Percentiles rank a stretch among this genome's conserved stretches.
These are phyloP conservation scores for Morpho achilles DNA, from an alignment of 2,888 invertebrate genomes.

Conservation along the genomic window DNA sequence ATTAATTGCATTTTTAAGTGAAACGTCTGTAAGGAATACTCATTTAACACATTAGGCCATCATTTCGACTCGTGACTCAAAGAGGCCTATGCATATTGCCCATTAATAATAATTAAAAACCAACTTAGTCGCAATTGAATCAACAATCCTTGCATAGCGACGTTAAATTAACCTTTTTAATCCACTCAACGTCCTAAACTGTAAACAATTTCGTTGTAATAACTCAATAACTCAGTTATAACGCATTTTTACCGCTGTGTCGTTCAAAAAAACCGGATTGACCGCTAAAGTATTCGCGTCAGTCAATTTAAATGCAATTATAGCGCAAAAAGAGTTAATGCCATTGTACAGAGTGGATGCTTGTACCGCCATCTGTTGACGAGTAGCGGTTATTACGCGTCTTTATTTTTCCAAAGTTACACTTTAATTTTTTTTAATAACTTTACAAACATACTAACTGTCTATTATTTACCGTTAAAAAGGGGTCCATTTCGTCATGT, in stretches of 20 bases:
- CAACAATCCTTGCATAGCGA: neutral
- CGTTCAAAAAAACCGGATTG: conserved; percentile 25
- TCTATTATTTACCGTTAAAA: too few species aligned
- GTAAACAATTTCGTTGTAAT: conserved; percentile 18
- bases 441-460: too few species aligned
- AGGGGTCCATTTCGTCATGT: too few species aligned
- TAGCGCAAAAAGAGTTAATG: conserved; percentile 49
- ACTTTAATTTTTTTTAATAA: too few species aligned
- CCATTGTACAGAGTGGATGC: conserved; percentile 18
- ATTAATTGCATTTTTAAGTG: too few species aligned
- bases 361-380: conserved; percentile 52
- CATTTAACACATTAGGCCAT: too few species aligned
- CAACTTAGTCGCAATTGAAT: too few species aligned
- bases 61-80: too few species aligned
- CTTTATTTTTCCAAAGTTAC: too few species aligned
- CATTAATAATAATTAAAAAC: too few species aligned
- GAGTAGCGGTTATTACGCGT: conserved; percentile 43
- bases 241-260: conserved; percentile 21
- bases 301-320: conserved; percentile 42
- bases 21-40: too few species aligned
- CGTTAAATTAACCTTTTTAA: conserved; percentile 5
- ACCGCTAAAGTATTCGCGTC: conserved; percentile 31
- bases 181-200: neutral
- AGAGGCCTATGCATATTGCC: too few species aligned
- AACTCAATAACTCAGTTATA: conserved; percentile 27